Conservation (phyloP, 2,797 vertebrate species). For the Danio tinwini region DNA sequence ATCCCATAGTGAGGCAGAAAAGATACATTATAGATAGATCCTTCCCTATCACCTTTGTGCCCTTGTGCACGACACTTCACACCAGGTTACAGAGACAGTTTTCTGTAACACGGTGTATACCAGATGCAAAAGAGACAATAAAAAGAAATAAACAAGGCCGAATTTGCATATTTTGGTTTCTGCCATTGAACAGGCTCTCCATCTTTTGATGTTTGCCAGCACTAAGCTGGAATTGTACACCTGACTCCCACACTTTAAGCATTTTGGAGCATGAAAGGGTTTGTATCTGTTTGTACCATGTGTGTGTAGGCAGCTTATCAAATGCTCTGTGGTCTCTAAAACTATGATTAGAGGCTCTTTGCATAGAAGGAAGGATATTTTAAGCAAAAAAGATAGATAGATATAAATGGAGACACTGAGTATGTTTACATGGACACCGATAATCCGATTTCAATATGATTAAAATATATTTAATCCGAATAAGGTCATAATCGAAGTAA, state of each 20-base stretch:
- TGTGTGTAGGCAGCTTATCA: neutral
- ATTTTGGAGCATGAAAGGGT: neutral
- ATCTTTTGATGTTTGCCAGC: neutral
- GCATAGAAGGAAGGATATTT: neutral
- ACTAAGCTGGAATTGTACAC: conserved; percentile 7
- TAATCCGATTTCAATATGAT: no score
- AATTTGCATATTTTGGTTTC: neutral
- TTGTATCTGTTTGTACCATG: neutral
- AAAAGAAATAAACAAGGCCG: neutral
- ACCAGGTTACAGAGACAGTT: no score
- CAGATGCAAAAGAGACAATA: neutral
- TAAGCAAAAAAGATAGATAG: neutral
- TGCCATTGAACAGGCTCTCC: neutral
- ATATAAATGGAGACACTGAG: neutral
- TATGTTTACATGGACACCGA: no score
- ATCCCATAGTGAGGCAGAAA: neutral
- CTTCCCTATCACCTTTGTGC: neutral
- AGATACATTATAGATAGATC: neutral
- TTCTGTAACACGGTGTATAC: neutral
- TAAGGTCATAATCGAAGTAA: no score
- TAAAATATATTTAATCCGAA: no score
- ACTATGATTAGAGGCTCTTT: neutral
- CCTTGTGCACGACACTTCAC: neutral
- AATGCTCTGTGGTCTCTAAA: conserved; percentile 4
- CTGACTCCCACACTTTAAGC: conserved; percentile 19